phyloP scores from a whole-genome alignment of 2,888 invertebrate species.

The Cephus spinipes region DNA sequence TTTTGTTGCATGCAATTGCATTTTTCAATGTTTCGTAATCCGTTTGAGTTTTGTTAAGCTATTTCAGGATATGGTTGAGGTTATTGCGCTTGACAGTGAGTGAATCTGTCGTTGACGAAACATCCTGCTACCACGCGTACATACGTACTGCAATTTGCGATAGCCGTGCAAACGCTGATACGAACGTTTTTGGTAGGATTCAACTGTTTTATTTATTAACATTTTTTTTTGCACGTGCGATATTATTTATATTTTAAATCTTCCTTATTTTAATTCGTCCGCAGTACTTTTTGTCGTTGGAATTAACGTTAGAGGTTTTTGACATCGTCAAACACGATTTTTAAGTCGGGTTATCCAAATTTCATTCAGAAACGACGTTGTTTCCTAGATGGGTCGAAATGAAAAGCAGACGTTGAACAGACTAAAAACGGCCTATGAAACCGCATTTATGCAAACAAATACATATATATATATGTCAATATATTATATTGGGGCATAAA shows the following conservation, averaged over 20 bases:
- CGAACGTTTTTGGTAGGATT: background rate
- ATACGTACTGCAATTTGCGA: conserved; percentile 1
- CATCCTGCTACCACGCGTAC: conserved; percentile 25
- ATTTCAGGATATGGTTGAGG: conserved; percentile 11
- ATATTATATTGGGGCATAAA: too few relatives aligned
- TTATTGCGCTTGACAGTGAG: conserved; percentile 35
- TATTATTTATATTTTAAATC: background rate
- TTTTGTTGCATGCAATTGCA: background rate
- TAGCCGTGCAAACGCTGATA: background rate
- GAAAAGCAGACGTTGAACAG: too few relatives aligned
- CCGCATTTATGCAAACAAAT: too few relatives aligned
- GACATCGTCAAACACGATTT: too few relatives aligned
- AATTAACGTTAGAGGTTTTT: background rate
- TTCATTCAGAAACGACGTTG: too few relatives aligned
- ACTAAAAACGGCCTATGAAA: too few relatives aligned
- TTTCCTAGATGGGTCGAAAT: too few relatives aligned
- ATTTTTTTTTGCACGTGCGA: conserved; percentile 6
- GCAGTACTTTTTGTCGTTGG: background rate
- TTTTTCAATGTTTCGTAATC: background rate
- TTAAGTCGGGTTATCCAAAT: too few relatives aligned
- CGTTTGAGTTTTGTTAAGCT: background rate
- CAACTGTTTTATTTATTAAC: background rate
- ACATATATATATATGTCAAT: too few relatives aligned
- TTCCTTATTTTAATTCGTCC: background rate
- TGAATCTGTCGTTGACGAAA: conserved; percentile 30